A percentile compares a stretch with the other conserved stretches of the same genome.
Evolutionary conservation across 1,140 invertebrate genomes (phyloP).

Genomic region (Drosophila trapezifrons): DNA sequence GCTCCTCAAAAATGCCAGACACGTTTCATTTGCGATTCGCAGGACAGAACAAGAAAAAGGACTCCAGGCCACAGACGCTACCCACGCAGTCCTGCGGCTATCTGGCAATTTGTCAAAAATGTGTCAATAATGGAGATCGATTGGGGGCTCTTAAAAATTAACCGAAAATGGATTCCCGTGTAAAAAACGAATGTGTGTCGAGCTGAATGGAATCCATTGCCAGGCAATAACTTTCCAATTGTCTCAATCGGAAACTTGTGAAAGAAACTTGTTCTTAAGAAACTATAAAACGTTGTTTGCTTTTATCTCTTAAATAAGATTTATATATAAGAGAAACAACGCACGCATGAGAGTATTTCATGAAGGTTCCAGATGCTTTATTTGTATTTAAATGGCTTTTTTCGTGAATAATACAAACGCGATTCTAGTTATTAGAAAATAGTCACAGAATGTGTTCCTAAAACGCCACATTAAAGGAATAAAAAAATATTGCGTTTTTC

Average conservation of each 20-base stretch:
- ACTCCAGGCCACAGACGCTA: conserved; percentile 42
- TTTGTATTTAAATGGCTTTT: background rate
- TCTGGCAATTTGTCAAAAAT: conserved; percentile 81
- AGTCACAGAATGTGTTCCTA: too few species aligned
- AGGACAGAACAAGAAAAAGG: conserved; percentile 44
- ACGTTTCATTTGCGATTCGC: conserved; percentile 59
- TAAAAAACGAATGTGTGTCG: conserved; percentile 8
- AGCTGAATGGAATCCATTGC: conserved; percentile 30
- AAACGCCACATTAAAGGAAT: too few species aligned
- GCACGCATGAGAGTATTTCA: background rate
- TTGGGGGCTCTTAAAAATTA: conserved; percentile 65
- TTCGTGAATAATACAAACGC: too few species aligned
- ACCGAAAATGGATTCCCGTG: conserved; percentile 62
- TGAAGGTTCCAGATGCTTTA: background rate
- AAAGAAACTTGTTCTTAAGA: conserved; percentile 5
- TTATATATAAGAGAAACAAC: conserved; percentile 2
- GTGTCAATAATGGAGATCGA: conserved; percentile 80
- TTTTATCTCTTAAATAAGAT: conserved; percentile 7
- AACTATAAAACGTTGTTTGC: conserved; percentile 24
- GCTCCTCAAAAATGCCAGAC: conserved; percentile 58
- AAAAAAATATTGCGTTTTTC: too few species aligned
- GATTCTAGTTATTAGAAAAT: too few species aligned
- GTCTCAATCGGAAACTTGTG: conserved; percentile 28
- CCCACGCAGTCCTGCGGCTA: conserved; percentile 43
- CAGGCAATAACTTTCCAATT: conserved; percentile 22